These are phyloP conservation scores for Macroramphosus scolopax DNA, from an alignment of 2,797 vertebrate species.

Conservation along the genomic window DNA sequence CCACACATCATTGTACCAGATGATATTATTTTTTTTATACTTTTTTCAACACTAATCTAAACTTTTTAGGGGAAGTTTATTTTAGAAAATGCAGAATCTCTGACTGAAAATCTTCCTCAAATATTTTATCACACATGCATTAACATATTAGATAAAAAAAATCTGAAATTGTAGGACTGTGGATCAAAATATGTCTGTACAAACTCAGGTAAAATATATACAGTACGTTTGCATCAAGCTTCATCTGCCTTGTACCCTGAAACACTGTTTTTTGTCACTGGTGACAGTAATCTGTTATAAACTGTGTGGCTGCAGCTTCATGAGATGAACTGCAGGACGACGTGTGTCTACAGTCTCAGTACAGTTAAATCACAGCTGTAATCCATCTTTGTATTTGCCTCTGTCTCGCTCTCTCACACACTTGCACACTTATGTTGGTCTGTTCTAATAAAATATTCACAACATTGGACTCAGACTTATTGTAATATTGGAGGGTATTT, in stretches of 20 bases:
- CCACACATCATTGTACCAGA: slow-evolving; percentile 6
- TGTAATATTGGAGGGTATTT: too few species aligned
- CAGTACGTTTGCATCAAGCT: slow-evolving; percentile 31
- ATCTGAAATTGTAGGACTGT: too few species aligned
- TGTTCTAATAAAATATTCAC: slow-evolving; percentile 36
- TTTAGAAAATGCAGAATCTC: slow-evolving; percentile 1
- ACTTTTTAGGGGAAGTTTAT: neutral
- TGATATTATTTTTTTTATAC: too few species aligned
- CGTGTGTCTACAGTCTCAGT: slow-evolving; percentile 20
- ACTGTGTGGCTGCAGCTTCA: slow-evolving; percentile 13
- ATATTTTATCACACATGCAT: neutral
- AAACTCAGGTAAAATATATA: slow-evolving; percentile 78
- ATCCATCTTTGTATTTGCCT: too few species aligned
- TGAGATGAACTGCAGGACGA: slow-evolving; percentile 21
- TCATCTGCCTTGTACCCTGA: slow-evolving; percentile 17
- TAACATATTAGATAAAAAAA: slow-evolving; percentile 24
- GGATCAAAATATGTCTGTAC: slow-evolving; percentile 23
- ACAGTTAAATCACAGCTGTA: slow-evolving; percentile 25
- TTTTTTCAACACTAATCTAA: too few species aligned
- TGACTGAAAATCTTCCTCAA: slow-evolving; percentile 4
- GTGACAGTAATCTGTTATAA: slow-evolving; percentile 10
- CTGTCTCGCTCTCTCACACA: slow-evolving; percentile 13
- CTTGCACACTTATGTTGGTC: slow-evolving; percentile 18
- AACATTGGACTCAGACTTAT: too few species aligned
- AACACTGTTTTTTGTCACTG: slow-evolving; percentile 53